Conservation (phyloP, 2,113 vertebrate genomes). For the Myotis lucifugus region DNA sequence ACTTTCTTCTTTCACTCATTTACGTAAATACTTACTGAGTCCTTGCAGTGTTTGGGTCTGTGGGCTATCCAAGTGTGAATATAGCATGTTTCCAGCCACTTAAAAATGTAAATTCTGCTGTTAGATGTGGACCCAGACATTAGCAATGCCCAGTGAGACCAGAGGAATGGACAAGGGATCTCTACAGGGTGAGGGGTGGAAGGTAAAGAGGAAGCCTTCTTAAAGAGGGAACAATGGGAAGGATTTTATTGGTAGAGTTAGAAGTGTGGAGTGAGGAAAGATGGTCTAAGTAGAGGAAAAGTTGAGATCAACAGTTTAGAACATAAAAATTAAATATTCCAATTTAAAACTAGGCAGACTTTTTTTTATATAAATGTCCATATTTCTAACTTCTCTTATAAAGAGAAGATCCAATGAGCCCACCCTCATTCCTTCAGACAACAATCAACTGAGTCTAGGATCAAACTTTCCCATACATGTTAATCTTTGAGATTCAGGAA, state of each 20-base stretch:
- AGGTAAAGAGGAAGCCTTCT: background rate
- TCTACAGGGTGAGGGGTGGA: background rate
- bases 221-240: background rate
- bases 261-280: background rate
- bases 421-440: background rate
- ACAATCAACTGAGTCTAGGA: background rate
- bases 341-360: background rate
- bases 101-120: slow-evolving; percentile 11
- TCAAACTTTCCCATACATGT: background rate
- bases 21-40: background rate
- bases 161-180: background rate
- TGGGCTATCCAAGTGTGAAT: background rate
- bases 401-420: background rate
- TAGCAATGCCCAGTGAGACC: background rate
- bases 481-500: background rate
- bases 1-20: background rate
- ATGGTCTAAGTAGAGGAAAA: background rate
- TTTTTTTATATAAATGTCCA: background rate
- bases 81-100: background rate
- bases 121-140: background rate
- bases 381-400: background rate
- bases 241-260: background rate
- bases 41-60: background rate
- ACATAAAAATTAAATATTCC: slow-evolving; percentile 39
- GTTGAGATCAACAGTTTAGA: background rate